Evolutionary conservation across 2,113 vertebrate genomes (phyloP), one percentile per base, ranked within the genome.

Genomic region (Brachyhypopomus gauderio): DNA sequence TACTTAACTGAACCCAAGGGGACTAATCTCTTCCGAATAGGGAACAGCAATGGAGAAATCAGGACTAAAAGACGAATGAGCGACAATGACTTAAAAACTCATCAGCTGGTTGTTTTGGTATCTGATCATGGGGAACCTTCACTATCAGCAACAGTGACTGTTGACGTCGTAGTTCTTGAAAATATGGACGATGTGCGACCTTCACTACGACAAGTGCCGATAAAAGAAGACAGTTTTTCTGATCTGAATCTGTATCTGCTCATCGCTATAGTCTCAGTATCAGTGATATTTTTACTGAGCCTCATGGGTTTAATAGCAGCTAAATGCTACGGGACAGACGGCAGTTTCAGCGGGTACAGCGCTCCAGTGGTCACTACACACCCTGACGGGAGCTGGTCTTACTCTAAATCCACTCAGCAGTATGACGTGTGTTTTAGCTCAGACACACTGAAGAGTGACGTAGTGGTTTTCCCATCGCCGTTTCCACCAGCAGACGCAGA

Each of bases 391-490:
- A 85, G 83, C 75, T 85, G 83, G 83, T 81, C 83, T 69, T 85
- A 82, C 84, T 85, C 80, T 3, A 85, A 85, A 79, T 55, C 84
- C 30, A 78, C 83, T 19, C 83, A 85, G 71, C 83, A 85, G 79
- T 85, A 85, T 56, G 79, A 85, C 71, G 83, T 85, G 75, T 85
- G 83, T 63, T 85, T 85, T 78, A 85, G 79, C 60, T 85, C 83
- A 17, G 83, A 84, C 79, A 84, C 79, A 7, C 69, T 84, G 30
- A 85, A 81, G 69, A 85, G 83, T 75, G 83, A 85, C 72, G 77
- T 85, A 23, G 72, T 85, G 41, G 84, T 85, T 64, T 85, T 83
- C 72, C 84, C 84, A 0, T 76, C 84, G 17, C 25, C 72, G 59
- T 82, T 85, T 79, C 80, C 80, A 0, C 76, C 84, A 34, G 78